Percentiles rank a stretch among this genome's conserved stretches.
phyloP scores from a whole-genome alignment of 1,140 invertebrate species.

The Habropoda laboriosa region DNA sequence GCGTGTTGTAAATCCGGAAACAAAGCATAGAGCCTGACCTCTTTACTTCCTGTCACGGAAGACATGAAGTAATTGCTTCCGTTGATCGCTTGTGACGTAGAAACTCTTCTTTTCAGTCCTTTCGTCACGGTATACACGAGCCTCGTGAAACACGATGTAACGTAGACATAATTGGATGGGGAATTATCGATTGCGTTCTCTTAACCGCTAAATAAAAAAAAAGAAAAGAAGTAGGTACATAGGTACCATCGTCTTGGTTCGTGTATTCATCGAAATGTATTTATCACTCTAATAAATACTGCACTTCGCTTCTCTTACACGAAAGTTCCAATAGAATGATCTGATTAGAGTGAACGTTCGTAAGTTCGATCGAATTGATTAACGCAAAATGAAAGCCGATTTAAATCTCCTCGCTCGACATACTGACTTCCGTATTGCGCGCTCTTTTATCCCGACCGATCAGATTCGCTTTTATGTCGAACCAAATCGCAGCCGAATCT shows the following conservation, averaged over 20 bases:
- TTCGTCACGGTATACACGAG: neutral
- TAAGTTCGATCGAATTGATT: constrained; percentile 9
- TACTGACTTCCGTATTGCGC: constrained; percentile 7
- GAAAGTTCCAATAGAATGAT: neutral
- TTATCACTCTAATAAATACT: neutral
- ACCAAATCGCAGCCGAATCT: constrained; percentile 23
- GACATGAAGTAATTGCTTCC: constrained; percentile 37
- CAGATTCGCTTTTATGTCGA: constrained; percentile 36
- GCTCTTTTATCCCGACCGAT: constrained; percentile 4
- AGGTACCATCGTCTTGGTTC: too few relatives aligned
- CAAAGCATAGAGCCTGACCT: constrained; percentile 8
- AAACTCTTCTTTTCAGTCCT: constrained; percentile 8
- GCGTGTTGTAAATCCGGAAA: constrained; percentile 35
- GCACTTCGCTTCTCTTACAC: neutral
- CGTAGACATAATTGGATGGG: neutral
- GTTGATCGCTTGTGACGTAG: constrained; percentile 17
- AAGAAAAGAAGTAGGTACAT: too few relatives aligned
- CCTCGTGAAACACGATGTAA: neutral
- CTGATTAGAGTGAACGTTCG: neutral
- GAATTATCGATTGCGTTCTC: neutral
- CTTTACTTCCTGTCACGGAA: constrained; percentile 34
- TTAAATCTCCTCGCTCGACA: neutral
- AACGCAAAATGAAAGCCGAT: neutral
- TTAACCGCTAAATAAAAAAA: too few relatives aligned
- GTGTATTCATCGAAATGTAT: neutral